phyloP scores from a whole-genome alignment of 2,113 vertebrate genomes.

The Tylochromis polylepis region DNA sequence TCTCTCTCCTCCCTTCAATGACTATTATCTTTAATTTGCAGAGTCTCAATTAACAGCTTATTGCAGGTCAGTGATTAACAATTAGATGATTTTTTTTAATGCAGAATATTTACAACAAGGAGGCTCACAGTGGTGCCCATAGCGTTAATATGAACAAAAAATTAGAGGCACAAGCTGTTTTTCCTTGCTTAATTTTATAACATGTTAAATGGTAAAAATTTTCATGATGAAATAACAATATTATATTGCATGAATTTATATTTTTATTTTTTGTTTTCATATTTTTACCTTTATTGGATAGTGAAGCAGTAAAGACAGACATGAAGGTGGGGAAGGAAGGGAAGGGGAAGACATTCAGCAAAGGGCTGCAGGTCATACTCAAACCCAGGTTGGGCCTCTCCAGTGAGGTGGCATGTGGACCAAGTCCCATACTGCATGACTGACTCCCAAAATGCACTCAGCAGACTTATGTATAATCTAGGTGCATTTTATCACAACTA shows the following conservation, averaged over 20 bases:
- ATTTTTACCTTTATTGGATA: neutral
- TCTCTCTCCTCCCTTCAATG: slow-evolving; percentile 27
- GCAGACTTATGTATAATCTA: neutral
- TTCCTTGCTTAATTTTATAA: neutral
- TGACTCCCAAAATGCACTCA: neutral
- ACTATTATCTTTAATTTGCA: slow-evolving; percentile 51
- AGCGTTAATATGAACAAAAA: neutral
- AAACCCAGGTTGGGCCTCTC: neutral
- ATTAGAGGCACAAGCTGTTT: neutral
- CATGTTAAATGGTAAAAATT: neutral
- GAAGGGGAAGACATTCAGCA: neutral
- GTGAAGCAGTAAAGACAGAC: neutral
- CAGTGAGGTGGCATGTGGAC: neutral
- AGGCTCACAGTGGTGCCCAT: neutral
- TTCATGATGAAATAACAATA: neutral
- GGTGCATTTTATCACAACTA: neutral
- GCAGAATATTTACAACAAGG: neutral
- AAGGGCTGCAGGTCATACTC: neutral
- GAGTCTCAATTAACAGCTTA: slow-evolving; percentile 47
- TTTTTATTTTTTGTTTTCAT: neutral
- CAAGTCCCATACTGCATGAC: neutral
- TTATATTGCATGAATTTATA: neutral
- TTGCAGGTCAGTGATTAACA: slow-evolving; percentile 53
- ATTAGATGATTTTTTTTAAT: slow-evolving; percentile 17
- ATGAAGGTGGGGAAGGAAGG: neutral